These are phyloP conservation scores for Tetramorium simillimum DNA, from an alignment of 1,140 invertebrate genomes.

Conservation along the genomic window DNA sequence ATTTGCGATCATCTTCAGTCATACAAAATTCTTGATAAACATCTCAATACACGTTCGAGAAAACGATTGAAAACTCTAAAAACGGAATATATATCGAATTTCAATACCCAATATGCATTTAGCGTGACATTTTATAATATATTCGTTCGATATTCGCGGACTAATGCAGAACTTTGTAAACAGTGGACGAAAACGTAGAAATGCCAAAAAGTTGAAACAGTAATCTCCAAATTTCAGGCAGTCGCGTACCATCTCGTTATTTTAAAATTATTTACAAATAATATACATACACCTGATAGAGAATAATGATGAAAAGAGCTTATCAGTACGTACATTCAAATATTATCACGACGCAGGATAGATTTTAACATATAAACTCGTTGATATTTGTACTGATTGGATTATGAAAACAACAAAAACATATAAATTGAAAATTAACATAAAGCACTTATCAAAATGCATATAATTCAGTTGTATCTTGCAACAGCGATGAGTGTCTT, in stretches of 20 bases:
- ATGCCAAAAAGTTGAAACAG: constrained; percentile 8
- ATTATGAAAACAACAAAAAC: constrained; percentile 15
- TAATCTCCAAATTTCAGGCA: constrained; percentile 22
- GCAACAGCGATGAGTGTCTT: not conserved
- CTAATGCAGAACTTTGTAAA: not conserved
- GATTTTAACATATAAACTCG: constrained; percentile 12
- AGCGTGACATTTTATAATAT: not conserved
- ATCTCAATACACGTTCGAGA: constrained; percentile 2
- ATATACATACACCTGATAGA: not conserved
- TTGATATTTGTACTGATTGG: not conserved
- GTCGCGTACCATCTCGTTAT: not conserved
- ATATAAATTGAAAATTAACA: constrained; percentile 16
- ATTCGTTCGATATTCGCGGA: not conserved
- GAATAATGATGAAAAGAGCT: constrained; percentile 9
- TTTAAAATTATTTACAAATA: constrained; percentile 11
- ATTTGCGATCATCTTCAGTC: not conserved
- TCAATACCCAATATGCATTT: constrained; percentile 25
- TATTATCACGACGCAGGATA: not conserved
- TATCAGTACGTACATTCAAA: not conserved
- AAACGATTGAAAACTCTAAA: not conserved
- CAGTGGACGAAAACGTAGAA: not conserved
- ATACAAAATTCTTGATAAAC: constrained; percentile 19
- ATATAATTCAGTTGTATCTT: not conserved
- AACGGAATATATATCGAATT: not conserved
- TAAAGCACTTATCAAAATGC: not conserved